Percentiles rank a stretch among this genome's conserved stretches.
These are phyloP conservation scores for Pseudorectes ferrugineus DNA, from an alignment of 2,113 vertebrate genomes.

Conservation along the genomic window DNA sequence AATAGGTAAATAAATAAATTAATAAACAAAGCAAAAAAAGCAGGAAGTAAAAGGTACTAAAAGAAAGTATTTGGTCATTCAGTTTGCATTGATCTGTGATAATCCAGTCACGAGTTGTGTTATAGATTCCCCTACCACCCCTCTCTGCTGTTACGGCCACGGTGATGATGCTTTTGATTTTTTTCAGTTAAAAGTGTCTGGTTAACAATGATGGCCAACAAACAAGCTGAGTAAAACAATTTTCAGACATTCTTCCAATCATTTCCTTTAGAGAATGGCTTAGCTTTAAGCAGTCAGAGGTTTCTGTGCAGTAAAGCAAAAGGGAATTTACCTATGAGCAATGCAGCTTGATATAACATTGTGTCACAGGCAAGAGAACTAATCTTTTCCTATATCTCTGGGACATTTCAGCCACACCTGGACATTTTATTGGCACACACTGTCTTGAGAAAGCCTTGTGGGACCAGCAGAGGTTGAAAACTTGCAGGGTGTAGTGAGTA, in stretches of 20 bases:
- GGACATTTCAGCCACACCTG: background rate
- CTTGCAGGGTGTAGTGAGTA: background rate
- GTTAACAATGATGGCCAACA: background rate
- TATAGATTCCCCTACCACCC: background rate
- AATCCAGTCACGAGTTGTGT: background rate
- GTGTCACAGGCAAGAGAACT: background rate
- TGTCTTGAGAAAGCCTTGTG: background rate
- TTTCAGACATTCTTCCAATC: background rate
- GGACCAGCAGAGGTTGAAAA: background rate
- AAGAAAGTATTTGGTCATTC: background rate
- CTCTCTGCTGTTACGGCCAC: rapidly evolving
- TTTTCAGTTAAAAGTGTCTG: background rate
- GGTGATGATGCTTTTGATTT: rapidly evolving
- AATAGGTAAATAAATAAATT: background rate
- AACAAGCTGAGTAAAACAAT: background rate
- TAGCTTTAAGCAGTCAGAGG: background rate
- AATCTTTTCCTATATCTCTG: background rate
- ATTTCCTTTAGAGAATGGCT: background rate
- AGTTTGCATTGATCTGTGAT: background rate
- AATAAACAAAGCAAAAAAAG: rapidly evolving
- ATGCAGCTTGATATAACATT: background rate
- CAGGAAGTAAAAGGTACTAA: background rate
- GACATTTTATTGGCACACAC: background rate
- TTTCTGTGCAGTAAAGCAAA: background rate
- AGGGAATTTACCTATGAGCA: background rate